These are phyloP conservation scores for Acronicta leporina DNA, from an alignment of 2,888 invertebrate species.

Conservation along the genomic window DNA sequence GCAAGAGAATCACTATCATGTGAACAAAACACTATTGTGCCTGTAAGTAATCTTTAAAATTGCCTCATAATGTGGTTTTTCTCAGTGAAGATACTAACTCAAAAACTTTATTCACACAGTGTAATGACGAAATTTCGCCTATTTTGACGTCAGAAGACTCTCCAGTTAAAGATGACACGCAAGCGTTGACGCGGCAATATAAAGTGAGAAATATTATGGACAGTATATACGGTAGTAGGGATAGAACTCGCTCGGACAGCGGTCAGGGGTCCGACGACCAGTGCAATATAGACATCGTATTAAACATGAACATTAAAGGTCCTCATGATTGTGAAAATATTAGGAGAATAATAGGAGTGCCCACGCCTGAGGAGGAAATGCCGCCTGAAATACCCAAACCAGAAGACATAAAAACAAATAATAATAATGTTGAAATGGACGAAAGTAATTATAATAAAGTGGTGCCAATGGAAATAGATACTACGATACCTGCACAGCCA, in stretches of 20 bases:
- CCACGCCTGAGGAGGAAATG: conserved; percentile 78
- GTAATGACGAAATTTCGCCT: conserved; percentile 81
- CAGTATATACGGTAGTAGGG: conserved; percentile 78
- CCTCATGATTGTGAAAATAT: conserved; percentile 81
- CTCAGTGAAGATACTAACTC: conserved; percentile 30
- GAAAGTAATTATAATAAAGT: conserved; percentile 80
- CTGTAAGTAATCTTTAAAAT: conserved; percentile 73
- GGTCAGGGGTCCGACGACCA: conserved; percentile 84
- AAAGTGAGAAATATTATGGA: conserved; percentile 83
- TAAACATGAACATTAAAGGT: conserved; percentile 78
- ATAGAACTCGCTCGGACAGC: conserved; percentile 83
- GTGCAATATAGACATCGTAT: conserved; percentile 77
- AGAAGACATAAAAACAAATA: conserved; percentile 74
- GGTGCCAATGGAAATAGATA: conserved; percentile 85
- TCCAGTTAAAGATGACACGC: conserved; percentile 79
- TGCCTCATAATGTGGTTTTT: conserved; percentile 22
- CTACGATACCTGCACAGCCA: conserved; percentile 74
- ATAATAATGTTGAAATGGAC: conserved; percentile 78
- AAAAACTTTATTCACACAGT: conserved; percentile 68
- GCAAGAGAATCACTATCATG: conserved; percentile 94
- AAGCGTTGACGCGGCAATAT: conserved; percentile 72
- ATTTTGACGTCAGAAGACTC: conserved; percentile 83
- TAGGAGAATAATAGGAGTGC: conserved; percentile 82
- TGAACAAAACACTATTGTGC: conserved; percentile 87
- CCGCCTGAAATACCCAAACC: conserved; percentile 74